phyloP scores from a whole-genome alignment of 2,113 vertebrate genomes.

The Orientallactaga bullata region DNA sequence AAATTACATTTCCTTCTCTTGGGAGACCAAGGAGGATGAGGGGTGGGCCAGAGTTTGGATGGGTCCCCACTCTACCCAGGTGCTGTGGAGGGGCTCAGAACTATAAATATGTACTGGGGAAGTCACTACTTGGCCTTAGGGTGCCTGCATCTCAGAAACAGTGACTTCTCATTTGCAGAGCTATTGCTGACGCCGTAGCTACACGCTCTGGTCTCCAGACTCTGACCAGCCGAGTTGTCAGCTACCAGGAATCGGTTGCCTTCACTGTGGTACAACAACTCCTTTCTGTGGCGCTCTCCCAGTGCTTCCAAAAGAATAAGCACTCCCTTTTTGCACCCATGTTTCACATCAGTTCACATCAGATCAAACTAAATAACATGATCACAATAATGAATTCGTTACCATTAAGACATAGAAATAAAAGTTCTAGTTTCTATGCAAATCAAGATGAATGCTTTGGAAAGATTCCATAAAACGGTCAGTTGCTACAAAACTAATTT shows the following conservation, averaged over 20 bases:
- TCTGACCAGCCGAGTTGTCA: neutral
- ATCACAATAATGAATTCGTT: neutral
- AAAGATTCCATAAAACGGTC: constrained; percentile 18
- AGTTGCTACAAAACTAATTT: neutral
- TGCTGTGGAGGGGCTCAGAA: neutral
- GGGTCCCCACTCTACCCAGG: neutral
- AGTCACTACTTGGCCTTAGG: neutral
- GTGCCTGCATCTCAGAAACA: neutral
- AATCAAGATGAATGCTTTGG: constrained; percentile 20
- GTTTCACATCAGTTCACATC: neutral
- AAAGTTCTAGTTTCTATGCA: constrained; percentile 32
- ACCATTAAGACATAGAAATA: neutral
- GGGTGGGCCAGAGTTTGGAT: neutral
- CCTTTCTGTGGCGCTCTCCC: neutral
- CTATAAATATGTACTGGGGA: neutral
- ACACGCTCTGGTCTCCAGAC: neutral
- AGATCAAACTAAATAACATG: neutral
- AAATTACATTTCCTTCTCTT: neutral
- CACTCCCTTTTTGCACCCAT: neutral
- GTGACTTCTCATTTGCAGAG: neutral
- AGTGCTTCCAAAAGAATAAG: neutral
- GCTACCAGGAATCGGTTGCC: neutral
- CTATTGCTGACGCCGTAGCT: neutral
- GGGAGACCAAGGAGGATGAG: neutral
- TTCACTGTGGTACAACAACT: neutral